Percentiles rank a stretch among this genome's conserved stretches.
phyloP scores from a whole-genome alignment of 2,888 invertebrate species.

The Fragum sueziense region DNA sequence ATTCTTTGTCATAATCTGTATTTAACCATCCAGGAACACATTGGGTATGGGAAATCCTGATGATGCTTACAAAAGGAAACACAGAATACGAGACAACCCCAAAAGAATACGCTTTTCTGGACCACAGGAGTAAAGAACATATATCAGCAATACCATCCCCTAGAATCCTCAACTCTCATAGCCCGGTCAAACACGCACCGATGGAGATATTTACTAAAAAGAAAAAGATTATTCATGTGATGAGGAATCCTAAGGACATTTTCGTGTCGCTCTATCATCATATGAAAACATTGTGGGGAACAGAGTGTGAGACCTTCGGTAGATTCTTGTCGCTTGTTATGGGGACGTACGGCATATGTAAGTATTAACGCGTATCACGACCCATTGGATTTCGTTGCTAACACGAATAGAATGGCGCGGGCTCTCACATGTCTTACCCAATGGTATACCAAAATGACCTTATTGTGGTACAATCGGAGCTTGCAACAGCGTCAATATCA shows the following conservation, averaged over 20 bases:
- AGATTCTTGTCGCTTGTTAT: slow-evolving; percentile 15
- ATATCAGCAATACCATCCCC: slow-evolving; percentile 34
- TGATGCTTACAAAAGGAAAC: slow-evolving; percentile 42
- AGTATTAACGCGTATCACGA: too few relatives aligned
- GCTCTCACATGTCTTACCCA: too few relatives aligned
- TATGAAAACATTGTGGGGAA: background rate
- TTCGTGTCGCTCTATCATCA: slow-evolving; percentile 41
- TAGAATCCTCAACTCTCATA: slow-evolving; percentile 43
- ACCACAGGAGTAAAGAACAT: slow-evolving; percentile 17
- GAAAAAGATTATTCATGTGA: slow-evolving; percentile 41
- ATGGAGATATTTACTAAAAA: slow-evolving; percentile 29
- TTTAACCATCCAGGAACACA: slow-evolving; percentile 52
- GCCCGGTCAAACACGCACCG: slow-evolving; percentile 24
- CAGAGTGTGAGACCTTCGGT: background rate
- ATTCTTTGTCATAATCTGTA: too few relatives aligned
- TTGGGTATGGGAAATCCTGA: slow-evolving; percentile 51
- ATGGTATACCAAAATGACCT: too few relatives aligned
- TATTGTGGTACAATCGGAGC: too few relatives aligned
- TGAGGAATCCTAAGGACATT: slow-evolving; percentile 46
- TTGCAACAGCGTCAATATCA: too few relatives aligned
- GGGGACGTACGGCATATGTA: slow-evolving; percentile 27
- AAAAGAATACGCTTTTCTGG: slow-evolving; percentile 45
- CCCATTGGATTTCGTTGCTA: too few relatives aligned
- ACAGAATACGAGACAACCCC: slow-evolving; percentile 32
- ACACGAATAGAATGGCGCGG: too few relatives aligned